These are phyloP conservation scores for Falco cherrug DNA, from an alignment of 2,797 vertebrate species.

Conservation along the genomic window DNA sequence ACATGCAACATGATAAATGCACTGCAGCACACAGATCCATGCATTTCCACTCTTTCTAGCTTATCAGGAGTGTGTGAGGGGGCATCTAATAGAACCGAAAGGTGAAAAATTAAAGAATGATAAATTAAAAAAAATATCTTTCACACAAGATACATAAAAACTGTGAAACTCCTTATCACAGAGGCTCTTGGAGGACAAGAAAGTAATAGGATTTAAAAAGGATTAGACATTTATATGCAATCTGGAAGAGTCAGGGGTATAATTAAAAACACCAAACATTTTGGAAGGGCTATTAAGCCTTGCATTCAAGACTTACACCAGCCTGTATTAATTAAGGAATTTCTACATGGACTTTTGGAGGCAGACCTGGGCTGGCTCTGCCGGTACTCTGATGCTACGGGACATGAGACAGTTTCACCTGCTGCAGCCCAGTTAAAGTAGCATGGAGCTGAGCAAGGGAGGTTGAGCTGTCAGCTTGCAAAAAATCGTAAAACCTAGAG, in stretches of 20 bases:
- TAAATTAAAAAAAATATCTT: background rate
- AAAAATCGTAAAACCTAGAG: background rate
- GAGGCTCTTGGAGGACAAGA: background rate
- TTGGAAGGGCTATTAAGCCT: background rate
- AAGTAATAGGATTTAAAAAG: conserved; percentile 36
- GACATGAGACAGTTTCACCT: background rate
- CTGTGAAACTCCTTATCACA: background rate
- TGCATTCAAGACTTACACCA: background rate
- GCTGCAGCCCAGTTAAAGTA: background rate
- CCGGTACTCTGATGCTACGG: background rate
- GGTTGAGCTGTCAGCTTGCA: background rate
- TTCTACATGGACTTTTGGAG: accelerated
- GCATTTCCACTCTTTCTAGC: background rate
- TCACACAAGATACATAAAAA: background rate
- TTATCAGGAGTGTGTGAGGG: background rate
- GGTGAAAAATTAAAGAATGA: background rate
- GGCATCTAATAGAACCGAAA: background rate
- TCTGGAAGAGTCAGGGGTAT: background rate
- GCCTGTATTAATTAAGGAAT: background rate
- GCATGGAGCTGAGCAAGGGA: accelerated
- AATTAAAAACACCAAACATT: conserved; percentile 16
- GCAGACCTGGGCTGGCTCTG: background rate
- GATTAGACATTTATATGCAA: conserved; percentile 25
- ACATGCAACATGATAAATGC: background rate
- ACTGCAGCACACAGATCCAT: background rate